Evolutionary conservation across 2,113 vertebrate species (phyloP).

Genomic region (Hippolais icterina): DNA sequence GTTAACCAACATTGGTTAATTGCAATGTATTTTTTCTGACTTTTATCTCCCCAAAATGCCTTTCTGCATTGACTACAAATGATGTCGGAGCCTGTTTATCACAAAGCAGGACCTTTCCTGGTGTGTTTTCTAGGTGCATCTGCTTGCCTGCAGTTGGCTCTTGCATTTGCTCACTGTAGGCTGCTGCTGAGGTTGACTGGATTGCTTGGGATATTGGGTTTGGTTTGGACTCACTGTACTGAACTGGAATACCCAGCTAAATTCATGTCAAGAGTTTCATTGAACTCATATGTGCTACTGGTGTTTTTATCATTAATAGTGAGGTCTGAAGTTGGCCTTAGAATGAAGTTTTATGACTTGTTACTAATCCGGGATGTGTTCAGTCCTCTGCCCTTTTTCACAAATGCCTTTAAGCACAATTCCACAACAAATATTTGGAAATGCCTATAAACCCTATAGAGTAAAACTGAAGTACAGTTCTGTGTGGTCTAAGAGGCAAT

Average conservation of each 20-base stretch:
- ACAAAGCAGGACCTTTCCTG: not conserved
- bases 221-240: not conserved
- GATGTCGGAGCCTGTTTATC: not conserved
- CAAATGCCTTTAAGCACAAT: not conserved
- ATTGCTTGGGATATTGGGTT: not conserved
- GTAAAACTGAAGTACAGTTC: not conserved
- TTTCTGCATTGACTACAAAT: not conserved
- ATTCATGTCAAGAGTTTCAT: not conserved
- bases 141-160: not conserved
- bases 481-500: not conserved
- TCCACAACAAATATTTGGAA: not conserved
- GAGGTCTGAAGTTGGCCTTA: not conserved
- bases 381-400: not conserved
- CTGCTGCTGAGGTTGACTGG: not conserved
- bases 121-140: not conserved
- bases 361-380: not conserved
- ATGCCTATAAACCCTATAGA: not conserved
- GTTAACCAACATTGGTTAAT: not conserved
- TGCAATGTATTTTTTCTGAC: not conserved
- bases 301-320: not conserved
- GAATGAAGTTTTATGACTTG: not conserved
- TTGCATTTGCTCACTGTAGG: not conserved
- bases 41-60: not conserved
- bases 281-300: not conserved
- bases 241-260: not conserved